Evolutionary conservation across 2,888 invertebrate genomes (phyloP), one percentile per base, ranked within the genome.

Genomic region (Drosophila phalerata): DNA sequence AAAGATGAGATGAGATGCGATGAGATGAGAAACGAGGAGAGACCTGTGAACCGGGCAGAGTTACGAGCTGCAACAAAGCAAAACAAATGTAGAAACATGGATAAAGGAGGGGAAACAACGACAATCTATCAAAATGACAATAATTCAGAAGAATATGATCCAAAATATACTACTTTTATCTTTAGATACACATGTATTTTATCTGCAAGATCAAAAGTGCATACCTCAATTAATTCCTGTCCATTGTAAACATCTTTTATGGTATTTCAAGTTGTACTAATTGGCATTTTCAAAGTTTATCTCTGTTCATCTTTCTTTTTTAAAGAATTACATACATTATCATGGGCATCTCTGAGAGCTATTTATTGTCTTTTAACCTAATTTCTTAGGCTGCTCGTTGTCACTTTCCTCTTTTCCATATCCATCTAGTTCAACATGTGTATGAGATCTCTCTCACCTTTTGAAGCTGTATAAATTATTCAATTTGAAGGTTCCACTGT

Each of bases 121-220:
- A 47, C 66, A 52, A 83, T 79, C 73, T 65, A 85, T 83, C 85
- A 83, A 79, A 72, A 43, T 73, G 77, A 69, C 32, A 43, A 32
- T 28, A 56, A 43, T 15, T 25, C 11, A 34, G 30, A 11, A 43
- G 32, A 32, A 15, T 17, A 17, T 22, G 19, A 22, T 8, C n/a
- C 8, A n/a, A 34, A 34, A 49, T 11, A 28, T 19, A n/a, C 10
- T 49, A 34, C 32, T 49, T 19, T 9, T 34, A 34, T 34, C 13
- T 19, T 2, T 4, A 49, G 48, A 13, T 49, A 32, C 13, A 49
- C 34, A 8, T 48, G 32, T 32, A 13, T 32, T 32, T 48, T 13
- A 17, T 43, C 43, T 43, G n/a, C 22, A 25, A 42, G 19, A 42
- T 30, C 10, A 32, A 17, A 32, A 51, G 22, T 55, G 42, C 8